Conservation (phyloP, 2,888 invertebrate genomes). For the Brachypalpus laphriformis region DNA sequence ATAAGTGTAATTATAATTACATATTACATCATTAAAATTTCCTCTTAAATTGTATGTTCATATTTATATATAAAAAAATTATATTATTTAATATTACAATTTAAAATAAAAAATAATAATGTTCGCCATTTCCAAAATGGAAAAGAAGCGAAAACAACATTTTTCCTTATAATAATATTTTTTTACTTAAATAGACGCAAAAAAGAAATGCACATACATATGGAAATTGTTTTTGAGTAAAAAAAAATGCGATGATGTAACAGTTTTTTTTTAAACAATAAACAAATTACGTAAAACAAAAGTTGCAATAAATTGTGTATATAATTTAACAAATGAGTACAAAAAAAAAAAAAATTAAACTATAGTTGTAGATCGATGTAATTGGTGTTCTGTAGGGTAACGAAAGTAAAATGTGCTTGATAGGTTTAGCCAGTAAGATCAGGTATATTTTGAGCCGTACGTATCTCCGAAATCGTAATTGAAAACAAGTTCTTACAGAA, state of each 20-base stretch:
- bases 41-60: conserved; percentile 55
- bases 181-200: conserved; percentile 31
- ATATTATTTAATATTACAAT: conserved; percentile 42
- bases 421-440: neutral
- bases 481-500: too few species aligned
- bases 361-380: conserved; percentile 6
- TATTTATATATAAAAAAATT: conserved; percentile 63
- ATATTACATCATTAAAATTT: conserved; percentile 69
- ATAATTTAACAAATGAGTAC: conserved; percentile 67
- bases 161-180: conserved; percentile 27
- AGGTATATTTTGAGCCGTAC: too few species aligned
- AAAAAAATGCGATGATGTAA: conserved; percentile 29
- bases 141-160: conserved; percentile 59
- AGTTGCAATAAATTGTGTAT: conserved; percentile 47
- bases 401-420: neutral
- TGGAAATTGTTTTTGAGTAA: conserved; percentile 37
- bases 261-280: conserved; percentile 31
- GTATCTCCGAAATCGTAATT: too few species aligned
- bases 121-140: conserved; percentile 38
- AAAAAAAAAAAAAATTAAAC: conserved; percentile 36
- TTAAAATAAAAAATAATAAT: conserved; percentile 23
- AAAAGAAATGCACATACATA: neutral
- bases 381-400: neutral
- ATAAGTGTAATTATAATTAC: conserved; percentile 63
- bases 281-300: conserved; percentile 25